These are phyloP conservation scores for Ficedula albicollis DNA, from an alignment of 2,797 vertebrate genomes.

Conservation along the genomic window DNA sequence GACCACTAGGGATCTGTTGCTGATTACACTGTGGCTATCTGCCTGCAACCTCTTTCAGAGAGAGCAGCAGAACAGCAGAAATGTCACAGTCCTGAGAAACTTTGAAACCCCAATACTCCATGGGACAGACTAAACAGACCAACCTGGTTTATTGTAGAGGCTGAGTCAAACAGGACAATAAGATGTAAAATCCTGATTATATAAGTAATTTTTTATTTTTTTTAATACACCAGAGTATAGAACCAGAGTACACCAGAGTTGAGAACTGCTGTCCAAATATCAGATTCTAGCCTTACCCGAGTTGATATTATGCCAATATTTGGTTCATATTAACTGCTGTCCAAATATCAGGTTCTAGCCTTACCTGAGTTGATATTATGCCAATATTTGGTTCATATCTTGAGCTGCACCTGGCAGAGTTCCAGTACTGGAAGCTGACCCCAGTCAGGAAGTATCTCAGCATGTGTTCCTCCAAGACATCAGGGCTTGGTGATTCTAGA, in stretches of 20 bases:
- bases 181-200: not conserved
- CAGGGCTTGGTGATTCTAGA: not conserved
- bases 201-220: not conserved
- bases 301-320: not conserved
- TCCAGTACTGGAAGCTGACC: not conserved
- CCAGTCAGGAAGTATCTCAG: conserved; percentile 26
- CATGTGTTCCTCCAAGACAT: not conserved
- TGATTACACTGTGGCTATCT: not conserved
- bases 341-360: too few species aligned
- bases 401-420: not conserved
- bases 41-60: not conserved
- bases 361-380: not conserved
- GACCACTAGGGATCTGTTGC: not conserved
- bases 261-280: not conserved
- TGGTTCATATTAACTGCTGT: conserved; percentile 14
- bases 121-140: not conserved
- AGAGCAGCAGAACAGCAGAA: not conserved
- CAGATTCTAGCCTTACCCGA: not conserved
- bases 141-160: not conserved
- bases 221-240: too few species aligned
- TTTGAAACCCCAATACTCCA: not conserved
- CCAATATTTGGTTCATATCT: not conserved
- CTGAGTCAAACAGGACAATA: not conserved
- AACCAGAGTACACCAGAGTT: not conserved
- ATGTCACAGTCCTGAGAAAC: not conserved